Base-by-base conservation (phyloP, 2,888 invertebrate genomes). In the Cryptus viduatorius region DNA sequence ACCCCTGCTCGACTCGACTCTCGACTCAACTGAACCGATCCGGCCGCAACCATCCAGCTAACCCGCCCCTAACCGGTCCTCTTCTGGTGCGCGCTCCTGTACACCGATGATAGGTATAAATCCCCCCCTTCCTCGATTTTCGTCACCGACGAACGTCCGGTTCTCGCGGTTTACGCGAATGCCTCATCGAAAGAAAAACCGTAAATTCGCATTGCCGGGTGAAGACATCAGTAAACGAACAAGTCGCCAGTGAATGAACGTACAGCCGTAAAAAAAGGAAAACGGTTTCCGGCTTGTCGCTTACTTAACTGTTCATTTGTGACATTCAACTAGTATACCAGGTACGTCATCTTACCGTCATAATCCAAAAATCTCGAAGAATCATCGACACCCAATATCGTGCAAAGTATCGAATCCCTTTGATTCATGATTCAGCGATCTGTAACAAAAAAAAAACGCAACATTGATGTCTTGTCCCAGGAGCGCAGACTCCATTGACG, bases 1-100 rank as follows among this genome's bases (percentile, higher is more conserved):
- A 92, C 91, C 92, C 89, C 91, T 90, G 91, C 92, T 91, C 91
- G 90, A 91, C 91, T 91, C 92, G 90, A 90, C 91, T 91, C 90
- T 91, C 90, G 90, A 90, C 90, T 89, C 91, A 90, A 91, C 92
- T 91, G 90, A 89, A 89, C 90, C 90, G 92, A 92, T 90, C 90
- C 89, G 87, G 88, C 91, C 92, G 89, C 91, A 91, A 92, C 90
- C 90, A 88, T 90, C 89, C 87, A 87, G 85, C 84, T 84, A 84
- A 85, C 87, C 89, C 88, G 79, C 86, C 82, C 83, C 88, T 68
- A 79, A 85, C 84, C 83, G 85, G 82, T 82, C 79, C 85, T 83
- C 79, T 83, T 85, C 78, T 68, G 65, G 64, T 65, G 78, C 77
- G 78, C 77, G 79, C 79, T 77, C 80, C 86, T 84, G 82, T 77